Evolutionary conservation across 2,797 vertebrate genomes (phyloP).

Genomic region (Coregonus suidteri): DNA sequence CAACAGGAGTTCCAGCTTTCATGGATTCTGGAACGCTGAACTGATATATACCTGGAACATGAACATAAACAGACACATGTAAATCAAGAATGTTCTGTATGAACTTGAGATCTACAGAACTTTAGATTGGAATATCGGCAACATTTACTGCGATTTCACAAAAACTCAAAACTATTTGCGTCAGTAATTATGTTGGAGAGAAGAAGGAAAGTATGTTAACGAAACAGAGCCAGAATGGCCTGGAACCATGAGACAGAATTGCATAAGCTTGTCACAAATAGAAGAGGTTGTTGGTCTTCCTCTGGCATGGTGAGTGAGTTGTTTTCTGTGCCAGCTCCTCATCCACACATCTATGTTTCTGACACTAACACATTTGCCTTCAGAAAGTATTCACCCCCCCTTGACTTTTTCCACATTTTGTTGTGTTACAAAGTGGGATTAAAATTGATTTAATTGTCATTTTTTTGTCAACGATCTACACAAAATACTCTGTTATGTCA

Average conservation of each 20-base stretch:
- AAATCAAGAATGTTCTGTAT: neutral
- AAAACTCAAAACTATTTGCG: neutral
- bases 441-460: too few species aligned
- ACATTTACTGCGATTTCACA: neutral
- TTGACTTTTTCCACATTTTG: too few species aligned
- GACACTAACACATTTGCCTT: neutral
- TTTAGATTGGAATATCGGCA: neutral
- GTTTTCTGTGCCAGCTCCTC: constrained; percentile 2
- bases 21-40: constrained; percentile 84
- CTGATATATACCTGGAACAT: constrained; percentile 82
- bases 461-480: too few species aligned
- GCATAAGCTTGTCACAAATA: neutral
- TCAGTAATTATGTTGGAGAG: neutral
- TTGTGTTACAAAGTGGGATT: too few species aligned
- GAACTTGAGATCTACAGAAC: too few species aligned
- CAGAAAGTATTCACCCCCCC: too few species aligned
- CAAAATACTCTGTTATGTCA: too few species aligned
- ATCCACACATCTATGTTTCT: neutral
- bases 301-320: neutral
- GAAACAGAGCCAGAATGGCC: neutral
- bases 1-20: constrained; percentile 74
- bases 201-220: neutral
- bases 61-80: neutral
- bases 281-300: neutral
- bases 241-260: neutral